Base-by-base conservation (phyloP, 2,888 invertebrate species). In the Polymixis flavicincta region DNA sequence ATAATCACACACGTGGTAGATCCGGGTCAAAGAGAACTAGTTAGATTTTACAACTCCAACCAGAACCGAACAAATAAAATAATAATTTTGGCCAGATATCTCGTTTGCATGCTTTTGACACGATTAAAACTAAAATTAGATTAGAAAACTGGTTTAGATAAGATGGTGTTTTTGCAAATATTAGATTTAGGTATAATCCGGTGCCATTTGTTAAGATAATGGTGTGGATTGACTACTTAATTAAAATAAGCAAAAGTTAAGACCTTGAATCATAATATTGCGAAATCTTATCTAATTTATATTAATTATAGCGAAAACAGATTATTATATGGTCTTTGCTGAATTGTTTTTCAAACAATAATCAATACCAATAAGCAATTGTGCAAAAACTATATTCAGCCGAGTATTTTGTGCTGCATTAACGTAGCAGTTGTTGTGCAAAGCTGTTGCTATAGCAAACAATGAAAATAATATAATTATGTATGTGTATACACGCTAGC, bases 11-110 rank as follows among this genome's bases (percentile, higher is more conserved):
- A 92, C 91, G 90, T 92, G 92, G 88, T 89, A 93, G 91, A 94
- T 95, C 94, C 95, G 95, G 95, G 95, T 95, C 94, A 94, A 93
- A 94, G 88, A 92, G 85, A 93, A 94, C 93, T 82, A 91, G 93
- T 93, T 93, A 87, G 87, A 87, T 92, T 84, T 91, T 89, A 91
- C 90, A 88, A 89, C 89, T 90, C 86, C 78, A 85, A 81, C 76
- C 82, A 81, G 86, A 83, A 64, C 17, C 13, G 67, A 86, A 90
- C 87, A 89, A 89, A 88, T 79, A 79, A 65, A 74, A 83, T 85
- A 83, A 80, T 69, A 76, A 85, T 87, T 89, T 76, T 54, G 42
- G 25, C 17, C 82, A 86, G 83, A 37, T 85, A 83, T 85, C 80
- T 78, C 78, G 70, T 78, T 79, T 85, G 88, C 78, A 85, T 85